Evolutionary conservation across 2,888 invertebrate genomes (phyloP).

Genomic region (Cylloceria caligata): DNA sequence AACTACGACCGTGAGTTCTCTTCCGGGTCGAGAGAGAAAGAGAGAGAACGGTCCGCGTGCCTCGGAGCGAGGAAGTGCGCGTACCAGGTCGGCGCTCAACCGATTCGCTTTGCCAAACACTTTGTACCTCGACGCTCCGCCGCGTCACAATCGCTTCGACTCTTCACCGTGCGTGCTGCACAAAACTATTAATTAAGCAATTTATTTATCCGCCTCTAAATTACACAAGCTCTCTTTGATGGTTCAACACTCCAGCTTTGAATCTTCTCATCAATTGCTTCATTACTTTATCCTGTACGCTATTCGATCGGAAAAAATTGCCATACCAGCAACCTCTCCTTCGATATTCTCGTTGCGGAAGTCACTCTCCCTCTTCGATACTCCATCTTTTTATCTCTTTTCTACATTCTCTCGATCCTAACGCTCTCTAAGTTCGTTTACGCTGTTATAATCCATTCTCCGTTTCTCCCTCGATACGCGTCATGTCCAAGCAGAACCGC

Average conservation of each 20-base stretch:
- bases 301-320: slow-evolving; percentile 5
- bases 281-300: slow-evolving; percentile 8
- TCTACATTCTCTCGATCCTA: neutral
- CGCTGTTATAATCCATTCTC: slow-evolving; percentile 4
- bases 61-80: slow-evolving; percentile 46
- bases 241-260: neutral
- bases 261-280: slow-evolving; percentile 27
- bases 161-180: neutral
- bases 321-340: neutral
- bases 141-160: neutral
- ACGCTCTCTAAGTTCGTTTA: neutral
- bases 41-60: slow-evolving; percentile 27
- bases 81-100: slow-evolving; percentile 32
- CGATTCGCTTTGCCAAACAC: slow-evolving; percentile 30
- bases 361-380: neutral
- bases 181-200: slow-evolving; percentile 30
- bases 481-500: slow-evolving; percentile 60
- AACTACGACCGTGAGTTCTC: slow-evolving; percentile 75
- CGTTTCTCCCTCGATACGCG: slow-evolving; percentile 22
- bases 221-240: slow-evolving; percentile 27
- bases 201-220: slow-evolving; percentile 23
- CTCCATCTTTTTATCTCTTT: neutral
- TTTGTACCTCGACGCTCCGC: neutral
- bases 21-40: slow-evolving; percentile 74
- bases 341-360: slow-evolving; percentile 18